These are phyloP conservation scores for Autographa gamma DNA, from an alignment of 2,888 invertebrate genomes.

Conservation along the genomic window DNA sequence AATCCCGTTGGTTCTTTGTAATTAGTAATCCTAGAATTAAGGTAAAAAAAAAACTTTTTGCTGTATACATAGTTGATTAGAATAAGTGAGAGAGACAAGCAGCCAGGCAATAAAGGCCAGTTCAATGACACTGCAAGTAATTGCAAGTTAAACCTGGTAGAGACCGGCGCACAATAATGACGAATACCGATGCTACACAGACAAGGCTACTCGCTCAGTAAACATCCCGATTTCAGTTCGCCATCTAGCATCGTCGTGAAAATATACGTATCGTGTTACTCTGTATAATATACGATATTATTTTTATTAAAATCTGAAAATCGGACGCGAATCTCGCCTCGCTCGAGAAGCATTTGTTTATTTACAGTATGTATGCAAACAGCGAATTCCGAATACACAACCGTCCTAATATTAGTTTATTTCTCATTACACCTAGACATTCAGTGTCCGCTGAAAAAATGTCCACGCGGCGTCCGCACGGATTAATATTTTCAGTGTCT, in stretches of 20 bases:
- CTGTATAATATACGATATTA: not conserved
- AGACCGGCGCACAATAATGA: constrained; percentile 32
- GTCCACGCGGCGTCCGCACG: not conserved
- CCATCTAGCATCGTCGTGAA: not conserved
- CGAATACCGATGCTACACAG: constrained; percentile 24
- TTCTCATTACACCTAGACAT: not conserved
- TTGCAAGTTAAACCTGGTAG: constrained; percentile 33
- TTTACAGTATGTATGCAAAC: not conserved
- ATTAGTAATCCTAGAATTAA: not conserved
- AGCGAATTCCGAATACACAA: not conserved
- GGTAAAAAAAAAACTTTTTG: not conserved
- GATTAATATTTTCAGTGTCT: not conserved
- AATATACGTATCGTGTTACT: not conserved
- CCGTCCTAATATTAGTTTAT: constrained; percentile 4
- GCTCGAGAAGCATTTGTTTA: not conserved
- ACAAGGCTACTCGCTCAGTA: not conserved
- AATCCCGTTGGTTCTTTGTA: not conserved
- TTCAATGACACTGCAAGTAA: constrained; percentile 36
- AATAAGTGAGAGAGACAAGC: constrained; percentile 19
- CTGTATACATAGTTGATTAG: not conserved
- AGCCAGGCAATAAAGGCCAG: constrained; percentile 51
- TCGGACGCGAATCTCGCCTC: not conserved
- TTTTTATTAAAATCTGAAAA: not conserved
- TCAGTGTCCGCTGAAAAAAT: not conserved
- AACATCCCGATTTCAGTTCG: constrained; percentile 1